These are phyloP conservation scores for Perdix hodgsoniae DNA, from an alignment of 2,797 vertebrate species.

Conservation along the genomic window DNA sequence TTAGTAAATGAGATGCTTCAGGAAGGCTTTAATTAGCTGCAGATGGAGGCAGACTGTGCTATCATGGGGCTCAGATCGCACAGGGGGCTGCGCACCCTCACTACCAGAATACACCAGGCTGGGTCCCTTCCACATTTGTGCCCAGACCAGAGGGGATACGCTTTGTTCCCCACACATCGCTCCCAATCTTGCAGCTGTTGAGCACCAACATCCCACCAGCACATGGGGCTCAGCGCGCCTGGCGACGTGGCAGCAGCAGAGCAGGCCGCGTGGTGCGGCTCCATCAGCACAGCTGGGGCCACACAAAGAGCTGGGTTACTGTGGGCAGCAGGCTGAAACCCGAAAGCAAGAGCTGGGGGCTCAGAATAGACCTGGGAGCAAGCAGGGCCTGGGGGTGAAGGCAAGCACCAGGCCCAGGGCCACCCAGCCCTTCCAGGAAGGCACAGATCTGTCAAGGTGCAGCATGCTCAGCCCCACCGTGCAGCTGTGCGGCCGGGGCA, in stretches of 20 bases:
- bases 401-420: not conserved
- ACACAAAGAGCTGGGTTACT: not conserved
- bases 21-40: slow-evolving; percentile 37
- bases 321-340: slow-evolving; percentile 48
- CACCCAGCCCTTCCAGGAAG: not conserved
- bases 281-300: not conserved
- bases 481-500: slow-evolving; percentile 25
- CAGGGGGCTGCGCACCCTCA: not conserved
- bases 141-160: not conserved
- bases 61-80: accelerated
- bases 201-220: not conserved
- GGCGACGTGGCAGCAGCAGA: not conserved
- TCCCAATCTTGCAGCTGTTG: not conserved
- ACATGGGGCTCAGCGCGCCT: too few species aligned
- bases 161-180: not conserved
- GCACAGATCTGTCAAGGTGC: not conserved
- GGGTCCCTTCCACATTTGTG: not conserved
- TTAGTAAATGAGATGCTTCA: slow-evolving; percentile 27
- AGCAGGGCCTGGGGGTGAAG: not conserved
- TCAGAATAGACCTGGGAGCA: not conserved
- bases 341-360: slow-evolving; percentile 30
- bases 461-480: not conserved
- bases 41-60: not conserved
- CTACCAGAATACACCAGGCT: not conserved
- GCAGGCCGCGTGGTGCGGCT: not conserved